Percentiles rank a stretch among this genome's conserved stretches.
These are phyloP conservation scores for Avahi laniger DNA, from an alignment of 2,797 vertebrate species.

Conservation along the genomic window DNA sequence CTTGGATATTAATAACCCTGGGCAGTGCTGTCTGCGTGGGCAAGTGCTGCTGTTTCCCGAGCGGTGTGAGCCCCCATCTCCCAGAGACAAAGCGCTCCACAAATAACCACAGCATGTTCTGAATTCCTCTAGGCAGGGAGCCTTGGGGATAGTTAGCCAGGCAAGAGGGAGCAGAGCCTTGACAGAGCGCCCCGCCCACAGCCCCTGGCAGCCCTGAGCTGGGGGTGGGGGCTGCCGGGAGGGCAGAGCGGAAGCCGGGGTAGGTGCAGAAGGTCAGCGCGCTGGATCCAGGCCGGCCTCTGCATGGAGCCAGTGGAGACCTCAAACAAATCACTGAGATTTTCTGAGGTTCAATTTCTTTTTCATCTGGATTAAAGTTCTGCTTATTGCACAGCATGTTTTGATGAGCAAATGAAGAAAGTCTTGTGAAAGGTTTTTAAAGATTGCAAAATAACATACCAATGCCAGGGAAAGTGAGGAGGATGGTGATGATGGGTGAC, in stretches of 20 bases:
- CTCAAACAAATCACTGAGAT: neutral
- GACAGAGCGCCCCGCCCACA: neutral
- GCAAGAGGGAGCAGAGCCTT: neutral
- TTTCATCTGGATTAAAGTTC: neutral
- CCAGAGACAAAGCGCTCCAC: slow-evolving; percentile 73
- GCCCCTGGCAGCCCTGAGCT: neutral
- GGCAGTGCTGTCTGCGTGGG: slow-evolving; percentile 64
- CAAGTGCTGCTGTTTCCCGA: slow-evolving; percentile 73
- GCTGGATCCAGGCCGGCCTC: neutral
- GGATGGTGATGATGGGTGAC: neutral
- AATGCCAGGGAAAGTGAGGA: neutral
- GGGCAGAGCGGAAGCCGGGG: neutral
- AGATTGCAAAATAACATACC: neutral
- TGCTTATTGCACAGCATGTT: neutral
- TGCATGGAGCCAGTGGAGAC: neutral
- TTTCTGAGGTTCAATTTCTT: neutral
- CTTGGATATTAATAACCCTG: slow-evolving; percentile 69
- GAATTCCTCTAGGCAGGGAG: slow-evolving; percentile 72
- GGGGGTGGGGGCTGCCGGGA: neutral
- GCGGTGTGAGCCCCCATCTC: slow-evolving; percentile 68
- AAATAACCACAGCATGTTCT: slow-evolving; percentile 76
- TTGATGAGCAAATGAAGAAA: neutral
- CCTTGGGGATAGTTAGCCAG: slow-evolving; percentile 40
- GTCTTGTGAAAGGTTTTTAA: neutral
- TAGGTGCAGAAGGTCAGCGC: neutral